Conservation (phyloP, 2,888 invertebrate species). For the Aphrophora alni region DNA sequence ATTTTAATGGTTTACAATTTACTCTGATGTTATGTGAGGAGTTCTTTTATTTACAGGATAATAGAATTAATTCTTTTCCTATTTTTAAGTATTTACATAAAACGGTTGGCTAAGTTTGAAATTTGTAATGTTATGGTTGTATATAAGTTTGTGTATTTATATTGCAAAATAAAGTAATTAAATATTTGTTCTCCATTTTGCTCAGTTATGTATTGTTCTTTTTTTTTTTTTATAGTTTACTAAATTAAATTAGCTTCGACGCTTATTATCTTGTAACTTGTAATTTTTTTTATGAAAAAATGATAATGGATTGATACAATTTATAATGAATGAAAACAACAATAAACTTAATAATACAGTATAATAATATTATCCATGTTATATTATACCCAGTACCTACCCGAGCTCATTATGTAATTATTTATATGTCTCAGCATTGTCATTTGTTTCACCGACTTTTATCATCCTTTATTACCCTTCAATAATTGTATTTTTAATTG, state of each 20-base stretch:
- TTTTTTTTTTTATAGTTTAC: background rate
- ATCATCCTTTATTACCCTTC: no score
- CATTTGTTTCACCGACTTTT: no score
- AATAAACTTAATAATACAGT: background rate
- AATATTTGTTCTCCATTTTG: background rate
- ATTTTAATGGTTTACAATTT: no score
- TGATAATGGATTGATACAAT: slow-evolving; percentile 7
- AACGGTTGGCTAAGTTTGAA: background rate
- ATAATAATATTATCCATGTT: background rate
- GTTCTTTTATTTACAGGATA: no score
- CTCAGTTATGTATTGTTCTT: background rate
- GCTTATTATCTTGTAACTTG: background rate
- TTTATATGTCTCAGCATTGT: no score
- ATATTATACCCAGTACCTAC: no score
- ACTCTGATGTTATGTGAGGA: no score
- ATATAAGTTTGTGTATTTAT: background rate
- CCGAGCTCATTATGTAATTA: no score
- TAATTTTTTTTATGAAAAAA: background rate
- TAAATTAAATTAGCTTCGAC: background rate
- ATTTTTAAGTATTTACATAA: background rate
- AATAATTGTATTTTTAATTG: no score
- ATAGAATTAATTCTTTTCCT: no score
- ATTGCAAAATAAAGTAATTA: background rate
- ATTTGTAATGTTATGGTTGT: background rate
- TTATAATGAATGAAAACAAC: background rate